Conservation (phyloP, 2,113 vertebrate species). For the Trogon melanurus region DNA sequence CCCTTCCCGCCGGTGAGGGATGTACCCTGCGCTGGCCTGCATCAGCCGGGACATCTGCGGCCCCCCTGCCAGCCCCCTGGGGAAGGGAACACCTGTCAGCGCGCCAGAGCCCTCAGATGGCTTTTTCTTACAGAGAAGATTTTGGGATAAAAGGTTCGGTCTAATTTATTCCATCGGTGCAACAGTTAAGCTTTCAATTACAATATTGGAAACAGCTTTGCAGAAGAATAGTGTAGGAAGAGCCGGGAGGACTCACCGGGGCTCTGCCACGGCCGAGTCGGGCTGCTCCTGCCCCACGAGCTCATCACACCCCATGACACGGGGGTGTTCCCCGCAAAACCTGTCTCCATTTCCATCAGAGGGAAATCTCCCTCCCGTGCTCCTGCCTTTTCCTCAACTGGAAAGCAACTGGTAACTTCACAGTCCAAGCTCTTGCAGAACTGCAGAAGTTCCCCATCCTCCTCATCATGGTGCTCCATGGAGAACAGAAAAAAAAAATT, state of each 20-base stretch:
- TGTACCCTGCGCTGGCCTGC: background rate
- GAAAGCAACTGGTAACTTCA: background rate
- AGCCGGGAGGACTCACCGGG: background rate
- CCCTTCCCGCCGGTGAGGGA: background rate
- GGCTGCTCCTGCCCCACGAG: background rate
- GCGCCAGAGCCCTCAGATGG: constrained; percentile 28
- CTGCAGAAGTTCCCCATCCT: background rate
- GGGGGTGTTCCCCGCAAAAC: background rate
- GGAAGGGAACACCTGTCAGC: constrained; percentile 39
- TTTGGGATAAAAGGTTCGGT: constrained; percentile 26
- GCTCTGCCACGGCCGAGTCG: too few relatives aligned
- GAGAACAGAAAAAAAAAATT: background rate
- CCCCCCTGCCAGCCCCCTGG: background rate
- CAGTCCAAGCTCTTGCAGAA: background rate
- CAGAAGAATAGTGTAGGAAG: background rate
- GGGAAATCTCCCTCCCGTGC: background rate
- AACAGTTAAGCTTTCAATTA: constrained; percentile 41
- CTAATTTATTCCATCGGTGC: constrained; percentile 62
- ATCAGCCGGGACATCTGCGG: constrained; percentile 2
- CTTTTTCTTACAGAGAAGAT: constrained; percentile 32
- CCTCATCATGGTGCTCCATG: background rate
- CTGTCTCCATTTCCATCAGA: accelerated
- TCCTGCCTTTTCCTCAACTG: background rate
- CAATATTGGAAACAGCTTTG: constrained; percentile 57
- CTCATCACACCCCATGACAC: too few relatives aligned